Base-by-base conservation (phyloP, 2,888 invertebrate species). In the Papilio demoleus region DNA sequence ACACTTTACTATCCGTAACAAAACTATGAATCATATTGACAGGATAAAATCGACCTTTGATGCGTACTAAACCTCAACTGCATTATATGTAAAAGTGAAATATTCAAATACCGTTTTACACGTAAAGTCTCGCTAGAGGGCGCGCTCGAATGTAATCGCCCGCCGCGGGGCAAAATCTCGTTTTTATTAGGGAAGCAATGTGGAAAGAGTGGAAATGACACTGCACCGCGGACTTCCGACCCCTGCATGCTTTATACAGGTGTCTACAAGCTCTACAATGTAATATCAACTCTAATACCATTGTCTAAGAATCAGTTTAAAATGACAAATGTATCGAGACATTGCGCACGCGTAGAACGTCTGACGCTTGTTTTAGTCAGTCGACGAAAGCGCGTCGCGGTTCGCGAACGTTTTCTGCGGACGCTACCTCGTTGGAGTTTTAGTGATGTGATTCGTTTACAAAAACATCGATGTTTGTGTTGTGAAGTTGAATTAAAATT, bases 171-270 rank as follows among this genome's bases (percentile, higher is more conserved):
- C 66, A 84, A 86, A 90, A 90, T 90, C 88, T 85, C 86, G 86
- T 88, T 90, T 88, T 88, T 90, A 90, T 88, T 87, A 86, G 86
- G 83, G 88, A 86, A 88, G 86, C 85, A 84, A 86, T 83, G 88
- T 88, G 87, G 87, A 85, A 85, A 83, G 83, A 88, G 89, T 89
- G 88, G 89, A 88, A 91, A 89, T 90, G 90, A 91, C 91, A 89
- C 86, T 92, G 92, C 91, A 91, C 86, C 87, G 84, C 84, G 83
- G 84, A 88, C 89, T 90, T 90, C 90, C 90, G 87, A 88, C 86
- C 88, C 81, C 85, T 77, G 73, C 81, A 82, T 78, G 81, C 82
- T 80, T 81, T 85, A 82, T 84, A 90, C 90, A 90, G 90, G 90
- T 90, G 90, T 88, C 89, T 82, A 83, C 80, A 38, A n/a, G 36